phyloP scores from a whole-genome alignment of 2,113 vertebrate species.

The Stigmatopora nigra region DNA sequence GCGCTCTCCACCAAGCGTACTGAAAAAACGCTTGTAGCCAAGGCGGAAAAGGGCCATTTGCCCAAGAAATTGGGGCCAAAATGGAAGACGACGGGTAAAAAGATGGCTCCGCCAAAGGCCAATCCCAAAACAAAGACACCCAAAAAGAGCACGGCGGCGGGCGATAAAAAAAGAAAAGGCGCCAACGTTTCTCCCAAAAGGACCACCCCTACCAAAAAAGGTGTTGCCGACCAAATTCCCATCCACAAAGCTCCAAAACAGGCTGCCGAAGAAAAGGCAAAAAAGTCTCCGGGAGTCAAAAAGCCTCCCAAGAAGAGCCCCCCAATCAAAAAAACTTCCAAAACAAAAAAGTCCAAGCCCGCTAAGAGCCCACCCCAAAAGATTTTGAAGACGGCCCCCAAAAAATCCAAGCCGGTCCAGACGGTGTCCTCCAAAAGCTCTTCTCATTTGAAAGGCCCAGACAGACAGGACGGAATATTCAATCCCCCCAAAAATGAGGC shows the following conservation, averaged over 20 bases:
- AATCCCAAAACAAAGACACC: conserved; percentile 32
- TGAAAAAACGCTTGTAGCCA: conserved; percentile 17
- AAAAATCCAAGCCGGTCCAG: neutral
- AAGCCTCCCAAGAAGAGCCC: conserved; percentile 9
- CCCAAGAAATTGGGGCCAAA: conserved; percentile 38
- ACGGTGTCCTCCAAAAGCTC: conserved; percentile 2
- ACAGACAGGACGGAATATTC: conserved; percentile 33
- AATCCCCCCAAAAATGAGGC: conserved; percentile 17
- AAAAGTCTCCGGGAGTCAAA: neutral
- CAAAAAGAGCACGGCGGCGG: conserved; percentile 16
- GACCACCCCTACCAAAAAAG: neutral
- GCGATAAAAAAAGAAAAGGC: conserved; percentile 2
- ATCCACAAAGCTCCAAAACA: conserved; percentile 4
- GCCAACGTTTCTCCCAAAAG: conserved; percentile 9
- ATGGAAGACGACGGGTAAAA: conserved; percentile 15
- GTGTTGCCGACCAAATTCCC: neutral
- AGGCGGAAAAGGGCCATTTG: conserved; percentile 22
- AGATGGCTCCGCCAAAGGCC: conserved; percentile 18
- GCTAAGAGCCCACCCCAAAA: neutral
- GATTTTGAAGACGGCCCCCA: neutral
- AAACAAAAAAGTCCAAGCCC: conserved; percentile 14
- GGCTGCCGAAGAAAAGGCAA: neutral
- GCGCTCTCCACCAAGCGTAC: conserved; percentile 4
- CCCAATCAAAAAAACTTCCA: neutral
- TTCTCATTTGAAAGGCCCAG: conserved; percentile 11